These are phyloP conservation scores for Brachionus plicatilis DNA, from an alignment of 1,140 invertebrate genomes.

Conservation along the genomic window DNA sequence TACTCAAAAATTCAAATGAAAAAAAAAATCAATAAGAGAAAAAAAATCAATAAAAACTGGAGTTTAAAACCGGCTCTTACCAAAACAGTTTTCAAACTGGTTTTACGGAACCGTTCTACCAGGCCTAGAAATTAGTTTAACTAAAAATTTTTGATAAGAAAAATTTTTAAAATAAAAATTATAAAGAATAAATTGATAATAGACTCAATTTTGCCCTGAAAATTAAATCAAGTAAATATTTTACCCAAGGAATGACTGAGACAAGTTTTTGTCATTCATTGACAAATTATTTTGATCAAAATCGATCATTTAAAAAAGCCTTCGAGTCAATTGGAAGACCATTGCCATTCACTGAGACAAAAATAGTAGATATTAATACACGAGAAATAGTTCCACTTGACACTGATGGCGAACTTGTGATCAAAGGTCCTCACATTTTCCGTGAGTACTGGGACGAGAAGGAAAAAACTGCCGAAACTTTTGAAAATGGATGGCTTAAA, in stretches of 20 bases:
- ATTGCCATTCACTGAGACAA: slow-evolving; percentile 53
- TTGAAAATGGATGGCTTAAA: slow-evolving; percentile 64
- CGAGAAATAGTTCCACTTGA: slow-evolving; percentile 66
- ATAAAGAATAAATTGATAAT: too few relatives aligned
- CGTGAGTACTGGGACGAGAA: slow-evolving; percentile 75
- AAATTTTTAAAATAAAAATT: not conserved
- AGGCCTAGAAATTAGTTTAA: too few relatives aligned
- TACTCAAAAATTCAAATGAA: too few relatives aligned
- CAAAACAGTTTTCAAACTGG: too few relatives aligned
- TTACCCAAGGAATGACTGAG: slow-evolving; percentile 3
- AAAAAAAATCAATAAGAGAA: too few relatives aligned
- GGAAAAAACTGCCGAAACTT: slow-evolving; percentile 77
- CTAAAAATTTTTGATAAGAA: not conserved
- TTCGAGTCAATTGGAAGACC: slow-evolving; percentile 18
- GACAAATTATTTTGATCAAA: not conserved
- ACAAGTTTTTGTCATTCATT: slow-evolving; percentile 16
- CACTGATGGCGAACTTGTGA: slow-evolving; percentile 47
- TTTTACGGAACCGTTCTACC: too few relatives aligned
- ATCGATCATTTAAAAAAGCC: not conserved
- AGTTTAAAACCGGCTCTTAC: too few relatives aligned
- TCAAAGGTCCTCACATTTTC: slow-evolving; percentile 49
- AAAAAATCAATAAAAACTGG: too few relatives aligned
- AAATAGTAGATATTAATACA: slow-evolving; percentile 69
- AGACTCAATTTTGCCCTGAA: too few relatives aligned
- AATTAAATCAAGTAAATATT: not conserved